phyloP scores from a whole-genome alignment of 1,140 invertebrate genomes.

The Drosophila sechellia region DNA sequence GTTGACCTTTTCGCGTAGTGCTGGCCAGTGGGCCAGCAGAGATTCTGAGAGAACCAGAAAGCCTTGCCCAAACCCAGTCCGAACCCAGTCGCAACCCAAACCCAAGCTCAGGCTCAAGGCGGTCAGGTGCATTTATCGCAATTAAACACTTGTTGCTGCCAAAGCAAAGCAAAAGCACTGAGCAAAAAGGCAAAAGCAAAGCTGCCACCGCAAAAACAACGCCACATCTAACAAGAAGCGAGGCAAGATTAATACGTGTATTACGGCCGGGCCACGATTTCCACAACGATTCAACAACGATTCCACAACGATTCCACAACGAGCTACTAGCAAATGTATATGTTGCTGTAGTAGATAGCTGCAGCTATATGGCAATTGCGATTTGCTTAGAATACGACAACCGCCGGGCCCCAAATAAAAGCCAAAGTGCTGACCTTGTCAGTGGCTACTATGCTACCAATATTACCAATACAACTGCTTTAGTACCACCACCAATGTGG shows the following conservation, averaged over 20 bases:
- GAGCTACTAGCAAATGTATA: background rate
- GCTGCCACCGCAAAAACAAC: constrained; percentile 59
- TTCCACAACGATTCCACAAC: constrained; percentile 33
- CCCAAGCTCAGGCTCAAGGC: constrained; percentile 58
- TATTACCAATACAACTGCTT: constrained; percentile 4
- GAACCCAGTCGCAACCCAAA: background rate
- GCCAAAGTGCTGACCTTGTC: constrained; percentile 72
- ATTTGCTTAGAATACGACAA: constrained; percentile 71
- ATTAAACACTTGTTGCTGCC: constrained; percentile 80
- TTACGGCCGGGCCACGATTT: constrained; percentile 56
- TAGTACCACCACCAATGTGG: constrained; percentile 5
- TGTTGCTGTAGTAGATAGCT: background rate
- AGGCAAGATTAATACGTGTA: constrained; percentile 45
- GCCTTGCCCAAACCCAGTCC: constrained; percentile 53
- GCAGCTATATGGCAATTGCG: background rate
- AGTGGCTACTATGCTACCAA: constrained; percentile 40
- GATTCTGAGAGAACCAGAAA: constrained; percentile 45
- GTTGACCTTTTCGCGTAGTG: constrained; percentile 26
- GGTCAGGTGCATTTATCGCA: constrained; percentile 81
- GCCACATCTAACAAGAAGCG: constrained; percentile 70
- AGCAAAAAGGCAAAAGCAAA: background rate
- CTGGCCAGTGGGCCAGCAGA: constrained; percentile 13
- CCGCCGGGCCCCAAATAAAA: constrained; percentile 77
- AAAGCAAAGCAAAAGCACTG: constrained; percentile 23
- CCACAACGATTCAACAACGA: constrained; percentile 33